Evolutionary conservation across 2,888 invertebrate genomes (phyloP).

Genomic region (Napeogenes sylphis): DNA sequence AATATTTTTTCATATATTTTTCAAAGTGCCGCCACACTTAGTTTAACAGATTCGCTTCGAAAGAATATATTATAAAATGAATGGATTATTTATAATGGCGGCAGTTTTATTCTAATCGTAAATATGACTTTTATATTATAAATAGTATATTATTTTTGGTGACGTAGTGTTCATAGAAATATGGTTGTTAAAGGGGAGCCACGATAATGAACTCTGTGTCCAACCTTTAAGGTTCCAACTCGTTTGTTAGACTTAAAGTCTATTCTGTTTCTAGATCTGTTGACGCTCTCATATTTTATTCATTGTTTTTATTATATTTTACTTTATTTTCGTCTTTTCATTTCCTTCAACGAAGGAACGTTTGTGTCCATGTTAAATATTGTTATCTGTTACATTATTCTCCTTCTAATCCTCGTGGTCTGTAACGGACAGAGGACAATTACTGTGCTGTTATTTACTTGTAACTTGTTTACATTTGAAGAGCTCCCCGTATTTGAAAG

Average conservation of each 20-base stretch:
- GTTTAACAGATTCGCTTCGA: background rate
- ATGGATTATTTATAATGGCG: background rate
- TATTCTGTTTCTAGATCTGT: constrained; percentile 3
- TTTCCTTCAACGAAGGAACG: background rate
- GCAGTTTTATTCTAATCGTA: background rate
- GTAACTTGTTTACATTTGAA: background rate
- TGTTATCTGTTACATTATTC: background rate
- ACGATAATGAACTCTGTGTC: background rate
- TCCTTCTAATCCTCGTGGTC: no score
- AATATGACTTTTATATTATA: no score
- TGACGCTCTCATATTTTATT: background rate
- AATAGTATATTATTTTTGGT: background rate
- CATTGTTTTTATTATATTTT: background rate
- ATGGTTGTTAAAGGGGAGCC: constrained; percentile 6
- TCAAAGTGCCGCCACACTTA: background rate
- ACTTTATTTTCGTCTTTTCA: background rate
- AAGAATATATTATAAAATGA: background rate
- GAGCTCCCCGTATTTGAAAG: constrained; percentile 33
- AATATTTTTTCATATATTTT: no score
- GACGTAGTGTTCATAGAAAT: background rate
- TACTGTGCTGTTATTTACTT: background rate
- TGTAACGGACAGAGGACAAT: no score
- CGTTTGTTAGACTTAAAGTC: background rate
- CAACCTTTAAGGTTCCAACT: background rate
- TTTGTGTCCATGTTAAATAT: background rate